Conservation (phyloP, 23 tunicate species). For the Corella eumyota region DNA sequence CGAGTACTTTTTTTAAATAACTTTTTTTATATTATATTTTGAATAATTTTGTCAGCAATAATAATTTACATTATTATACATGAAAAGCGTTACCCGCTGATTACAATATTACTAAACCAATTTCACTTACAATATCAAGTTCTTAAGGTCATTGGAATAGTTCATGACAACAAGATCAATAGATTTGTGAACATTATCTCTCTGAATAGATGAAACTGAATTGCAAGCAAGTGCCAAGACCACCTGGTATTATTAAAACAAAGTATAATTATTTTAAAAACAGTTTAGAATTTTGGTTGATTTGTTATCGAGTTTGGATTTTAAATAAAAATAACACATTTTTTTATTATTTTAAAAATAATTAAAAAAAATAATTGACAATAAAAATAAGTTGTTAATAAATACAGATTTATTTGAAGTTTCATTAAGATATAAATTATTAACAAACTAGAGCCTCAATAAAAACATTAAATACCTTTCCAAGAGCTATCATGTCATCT, state of each 20-base stretch:
- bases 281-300: not conserved
- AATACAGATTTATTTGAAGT: no score
- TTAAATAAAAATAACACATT: not conserved
- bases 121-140: constrained; percentile 47
- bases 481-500: constrained; percentile 83
- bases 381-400: no score
- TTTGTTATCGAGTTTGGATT: not conserved
- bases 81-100: no score
- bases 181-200: constrained; percentile 77
- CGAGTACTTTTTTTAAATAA: no score
- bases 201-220: constrained; percentile 65
- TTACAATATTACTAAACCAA: no score
- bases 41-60: no score
- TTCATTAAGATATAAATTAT: no score
- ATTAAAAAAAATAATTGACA: not conserved
- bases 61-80: no score
- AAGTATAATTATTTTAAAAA: not conserved
- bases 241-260: constrained; percentile 24
- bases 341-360: not conserved
- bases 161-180: constrained; percentile 75
- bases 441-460: no score
- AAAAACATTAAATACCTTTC: constrained; percentile 50
- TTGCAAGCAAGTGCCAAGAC: constrained; percentile 90
- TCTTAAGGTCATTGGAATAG: constrained; percentile 77
- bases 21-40: no score